A percentile compares a stretch with the other conserved stretches of the same genome.
Evolutionary conservation across 2,113 vertebrate species (phyloP).

Genomic region (Smithornis capensis): DNA sequence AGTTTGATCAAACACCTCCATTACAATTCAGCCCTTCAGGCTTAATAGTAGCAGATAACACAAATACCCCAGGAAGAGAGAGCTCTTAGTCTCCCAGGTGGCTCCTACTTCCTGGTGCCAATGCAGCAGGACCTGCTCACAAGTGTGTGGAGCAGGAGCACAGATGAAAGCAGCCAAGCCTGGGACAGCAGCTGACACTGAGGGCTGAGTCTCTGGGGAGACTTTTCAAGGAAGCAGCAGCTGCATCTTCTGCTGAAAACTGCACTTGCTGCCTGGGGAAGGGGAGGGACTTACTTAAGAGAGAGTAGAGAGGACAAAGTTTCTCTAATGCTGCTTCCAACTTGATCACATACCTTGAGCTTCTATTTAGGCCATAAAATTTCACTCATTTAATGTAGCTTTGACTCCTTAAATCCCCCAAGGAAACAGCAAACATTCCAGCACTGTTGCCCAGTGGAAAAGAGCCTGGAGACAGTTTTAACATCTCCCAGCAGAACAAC

Average conservation of each 20-base stretch:
- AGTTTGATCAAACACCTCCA: background rate
- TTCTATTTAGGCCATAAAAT: background rate
- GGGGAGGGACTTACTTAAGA: background rate
- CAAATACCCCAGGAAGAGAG: background rate
- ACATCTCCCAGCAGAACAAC: background rate
- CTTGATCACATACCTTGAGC: background rate
- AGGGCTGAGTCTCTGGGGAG: background rate
- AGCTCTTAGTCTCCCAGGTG: fast-evolving
- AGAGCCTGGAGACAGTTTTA: background rate
- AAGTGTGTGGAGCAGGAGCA: fast-evolving
- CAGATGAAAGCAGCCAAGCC: background rate
- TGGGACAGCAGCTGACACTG: background rate
- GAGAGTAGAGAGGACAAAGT: background rate
- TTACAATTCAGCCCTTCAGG: background rate
- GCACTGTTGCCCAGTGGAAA: background rate
- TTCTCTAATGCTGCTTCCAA: no score
- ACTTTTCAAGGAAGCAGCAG: background rate
- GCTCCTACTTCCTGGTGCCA: fast-evolving
- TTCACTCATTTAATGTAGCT: background rate
- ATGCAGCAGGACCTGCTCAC: fast-evolving
- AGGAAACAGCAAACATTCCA: background rate
- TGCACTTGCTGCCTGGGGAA: background rate
- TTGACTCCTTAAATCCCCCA: background rate
- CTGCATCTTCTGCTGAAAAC: background rate
- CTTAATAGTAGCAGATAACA: background rate